Evolutionary conservation across 2,113 vertebrate species (phyloP).

Genomic region (Tringa solitaria): DNA sequence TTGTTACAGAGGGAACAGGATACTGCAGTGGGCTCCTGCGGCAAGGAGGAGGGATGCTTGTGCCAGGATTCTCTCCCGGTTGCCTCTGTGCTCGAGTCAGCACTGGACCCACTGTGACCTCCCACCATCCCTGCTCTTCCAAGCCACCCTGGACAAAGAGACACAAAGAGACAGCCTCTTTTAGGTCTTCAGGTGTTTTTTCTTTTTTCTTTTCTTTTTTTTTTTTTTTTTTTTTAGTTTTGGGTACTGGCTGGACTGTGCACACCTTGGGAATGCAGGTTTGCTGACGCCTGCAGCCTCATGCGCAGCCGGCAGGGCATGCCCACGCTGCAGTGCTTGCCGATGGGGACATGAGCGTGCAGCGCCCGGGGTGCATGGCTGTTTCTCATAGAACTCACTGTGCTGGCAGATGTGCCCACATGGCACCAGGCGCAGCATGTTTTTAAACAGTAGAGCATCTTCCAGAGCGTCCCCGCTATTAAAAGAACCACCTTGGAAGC

Average conservation of each 20-base stretch:
- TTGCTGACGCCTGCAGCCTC: not conserved
- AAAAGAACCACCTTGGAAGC: not conserved
- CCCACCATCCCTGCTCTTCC: not conserved
- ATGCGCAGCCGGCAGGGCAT: not conserved
- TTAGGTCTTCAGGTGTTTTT: too few species aligned
- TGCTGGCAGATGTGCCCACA: not conserved
- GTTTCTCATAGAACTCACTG: not conserved
- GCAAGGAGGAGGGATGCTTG: accelerated
- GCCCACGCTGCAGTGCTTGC: accelerated
- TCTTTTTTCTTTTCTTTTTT: too few species aligned
- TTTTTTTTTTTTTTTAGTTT: too few species aligned
- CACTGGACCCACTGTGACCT: accelerated
- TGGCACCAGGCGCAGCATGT: not conserved
- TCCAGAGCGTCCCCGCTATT: not conserved
- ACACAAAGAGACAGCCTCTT: accelerated
- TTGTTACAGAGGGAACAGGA: accelerated
- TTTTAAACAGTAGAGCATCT: not conserved
- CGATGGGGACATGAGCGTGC: accelerated
- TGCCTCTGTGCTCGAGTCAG: accelerated
- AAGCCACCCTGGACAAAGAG: not conserved
- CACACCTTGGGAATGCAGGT: accelerated
- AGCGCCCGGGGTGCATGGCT: accelerated
- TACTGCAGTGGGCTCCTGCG: not conserved
- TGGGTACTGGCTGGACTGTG: not conserved
- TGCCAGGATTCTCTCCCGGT: not conserved